A percentile compares a stretch with the other conserved stretches of the same genome.
phyloP scores from a whole-genome alignment of 2,888 invertebrate species.

The Cephus sareptanus region DNA sequence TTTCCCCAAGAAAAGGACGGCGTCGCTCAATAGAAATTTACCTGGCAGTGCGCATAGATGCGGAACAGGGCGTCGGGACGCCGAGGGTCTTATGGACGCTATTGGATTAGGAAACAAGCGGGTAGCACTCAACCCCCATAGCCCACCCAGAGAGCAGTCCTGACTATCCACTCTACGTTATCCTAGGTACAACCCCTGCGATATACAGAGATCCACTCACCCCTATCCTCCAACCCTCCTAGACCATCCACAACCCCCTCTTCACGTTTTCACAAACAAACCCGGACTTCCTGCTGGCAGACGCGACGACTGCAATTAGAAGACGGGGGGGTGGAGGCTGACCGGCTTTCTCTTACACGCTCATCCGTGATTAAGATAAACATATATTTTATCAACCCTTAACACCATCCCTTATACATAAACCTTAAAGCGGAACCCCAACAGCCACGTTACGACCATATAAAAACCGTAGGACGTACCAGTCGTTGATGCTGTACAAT shows the following conservation, averaged over 20 bases:
- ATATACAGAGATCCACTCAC: not conserved
- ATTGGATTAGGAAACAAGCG: slow-evolving; percentile 57
- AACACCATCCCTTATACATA: not conserved
- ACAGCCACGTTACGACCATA: not conserved
- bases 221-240: not conserved
- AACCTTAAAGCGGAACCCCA: not conserved
- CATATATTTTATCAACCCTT: not conserved
- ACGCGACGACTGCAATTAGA: not conserved
- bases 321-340: not conserved
- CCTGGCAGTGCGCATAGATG: not conserved
- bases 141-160: slow-evolving; percentile 43
- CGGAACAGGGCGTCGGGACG: not conserved
- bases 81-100: slow-evolving; percentile 52
- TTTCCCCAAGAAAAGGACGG: not conserved
- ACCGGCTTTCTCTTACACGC: not conserved
- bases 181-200: slow-evolving; percentile 23
- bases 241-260: not conserved
- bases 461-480: not conserved
- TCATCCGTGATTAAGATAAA: not conserved
- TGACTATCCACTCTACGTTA: slow-evolving; percentile 48
- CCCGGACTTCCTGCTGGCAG: not conserved
- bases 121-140: slow-evolving; percentile 48
- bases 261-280: slow-evolving; percentile 9
- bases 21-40: not conserved
- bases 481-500: not conserved